Percentiles rank a stretch among this genome's conserved stretches.
Conservation (phyloP, 2,113 vertebrate genomes). For the Columbina picui region DNA sequence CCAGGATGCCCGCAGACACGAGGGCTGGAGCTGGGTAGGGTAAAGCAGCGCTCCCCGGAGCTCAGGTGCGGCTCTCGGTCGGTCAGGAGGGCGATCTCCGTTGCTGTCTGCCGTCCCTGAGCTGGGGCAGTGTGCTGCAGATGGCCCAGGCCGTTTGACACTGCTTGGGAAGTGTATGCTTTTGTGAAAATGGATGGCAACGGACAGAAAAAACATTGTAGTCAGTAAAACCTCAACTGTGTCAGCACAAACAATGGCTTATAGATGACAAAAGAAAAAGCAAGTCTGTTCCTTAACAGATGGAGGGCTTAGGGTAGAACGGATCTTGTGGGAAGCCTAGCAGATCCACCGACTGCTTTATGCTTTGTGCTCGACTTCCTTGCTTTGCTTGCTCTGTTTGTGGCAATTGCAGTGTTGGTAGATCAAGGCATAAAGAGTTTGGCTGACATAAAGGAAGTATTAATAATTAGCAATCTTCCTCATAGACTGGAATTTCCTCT, state of each 20-base stretch:
- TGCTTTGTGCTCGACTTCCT: not conserved
- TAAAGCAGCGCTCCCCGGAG: not conserved
- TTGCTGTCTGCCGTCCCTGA: not conserved
- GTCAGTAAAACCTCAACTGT: not conserved
- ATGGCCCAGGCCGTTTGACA: not conserved
- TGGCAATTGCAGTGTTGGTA: not conserved
- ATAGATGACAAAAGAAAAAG: not conserved
- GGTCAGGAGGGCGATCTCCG: not conserved
- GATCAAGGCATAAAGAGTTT: constrained; percentile 1
- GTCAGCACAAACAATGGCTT: not conserved
- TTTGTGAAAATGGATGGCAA: not conserved
- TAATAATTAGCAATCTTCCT: not conserved
- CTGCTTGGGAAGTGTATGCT: not conserved
- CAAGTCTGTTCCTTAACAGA: not conserved
- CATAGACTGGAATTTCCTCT: constrained; percentile 24
- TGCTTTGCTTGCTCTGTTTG: not conserved
- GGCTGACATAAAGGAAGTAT: not conserved
- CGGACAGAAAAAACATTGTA: not conserved
- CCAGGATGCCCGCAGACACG: not conserved
- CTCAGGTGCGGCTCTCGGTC: not conserved
- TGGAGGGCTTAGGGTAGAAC: not conserved
- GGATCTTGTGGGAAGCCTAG: not conserved
- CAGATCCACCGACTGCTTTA: not conserved
- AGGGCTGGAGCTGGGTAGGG: not conserved
- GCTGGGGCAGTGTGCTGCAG: not conserved